These are phyloP conservation scores for Styela plicata DNA, from an alignment of 23 tunicate genomes.

Conservation along the genomic window DNA sequence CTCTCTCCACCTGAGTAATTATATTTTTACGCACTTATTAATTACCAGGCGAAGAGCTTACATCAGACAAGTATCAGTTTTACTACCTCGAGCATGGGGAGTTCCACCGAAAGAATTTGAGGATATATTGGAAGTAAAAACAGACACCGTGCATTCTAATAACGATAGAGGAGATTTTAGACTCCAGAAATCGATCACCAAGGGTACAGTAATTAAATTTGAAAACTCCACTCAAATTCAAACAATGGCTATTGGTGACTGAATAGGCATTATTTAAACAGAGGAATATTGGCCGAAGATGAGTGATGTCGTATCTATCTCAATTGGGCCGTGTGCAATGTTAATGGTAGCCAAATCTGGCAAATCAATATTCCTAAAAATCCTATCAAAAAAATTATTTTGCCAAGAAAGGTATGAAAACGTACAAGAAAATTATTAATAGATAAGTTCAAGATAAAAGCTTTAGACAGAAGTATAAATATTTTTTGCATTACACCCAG, in stretches of 20 bases:
- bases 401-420: too few relatives aligned
- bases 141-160: background rate
- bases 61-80: slow-evolving; percentile 46
- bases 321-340: background rate
- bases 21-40: background rate
- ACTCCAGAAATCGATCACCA: slow-evolving; percentile 46
- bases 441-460: too few relatives aligned
- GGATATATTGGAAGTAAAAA: background rate
- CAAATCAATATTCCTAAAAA: too few relatives aligned
- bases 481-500: too few relatives aligned
- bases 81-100: slow-evolving; percentile 68
- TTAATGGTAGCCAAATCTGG: background rate
- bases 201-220: slow-evolving; percentile 20
- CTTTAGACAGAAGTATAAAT: too few relatives aligned
- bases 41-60: slow-evolving; percentile 72
- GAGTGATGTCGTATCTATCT: background rate
- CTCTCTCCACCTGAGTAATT: background rate
- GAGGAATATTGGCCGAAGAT: too few relatives aligned
- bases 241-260: too few relatives aligned
- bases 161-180: slow-evolving; percentile 32
- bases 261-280: slow-evolving; percentile 11
- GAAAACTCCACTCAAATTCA: background rate
- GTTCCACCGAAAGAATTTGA: slow-evolving; percentile 29
- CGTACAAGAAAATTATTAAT: too few relatives aligned
- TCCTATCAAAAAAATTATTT: too few relatives aligned